These are phyloP conservation scores for Metallyticus violacea DNA, from an alignment of 2,888 invertebrate genomes.

Conservation along the genomic window DNA sequence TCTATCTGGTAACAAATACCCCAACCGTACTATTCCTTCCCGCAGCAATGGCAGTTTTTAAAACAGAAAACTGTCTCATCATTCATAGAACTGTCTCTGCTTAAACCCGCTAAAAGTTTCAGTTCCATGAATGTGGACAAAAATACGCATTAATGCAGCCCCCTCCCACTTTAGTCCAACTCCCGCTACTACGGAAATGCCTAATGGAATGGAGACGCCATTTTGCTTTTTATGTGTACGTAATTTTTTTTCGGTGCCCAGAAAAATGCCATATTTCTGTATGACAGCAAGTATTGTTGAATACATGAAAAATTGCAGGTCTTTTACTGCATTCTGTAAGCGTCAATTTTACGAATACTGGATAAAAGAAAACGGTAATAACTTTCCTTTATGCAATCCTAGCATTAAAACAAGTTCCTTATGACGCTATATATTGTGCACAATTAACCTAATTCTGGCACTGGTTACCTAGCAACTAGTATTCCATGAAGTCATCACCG, in stretches of 20 bases:
- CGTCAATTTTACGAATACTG: too few species aligned
- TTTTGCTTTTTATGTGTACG: too few species aligned
- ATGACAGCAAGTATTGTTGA: neutral
- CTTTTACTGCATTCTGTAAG: neutral
- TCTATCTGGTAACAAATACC: neutral
- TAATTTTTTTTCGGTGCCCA: neutral
- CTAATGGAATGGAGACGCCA: neutral
- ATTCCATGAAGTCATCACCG: too few species aligned
- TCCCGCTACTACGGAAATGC: neutral
- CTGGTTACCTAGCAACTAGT: too few species aligned
- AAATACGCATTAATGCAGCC: neutral
- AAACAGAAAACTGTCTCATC: conserved; percentile 4
- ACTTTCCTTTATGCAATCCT: too few species aligned
- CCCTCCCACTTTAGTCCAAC: neutral
- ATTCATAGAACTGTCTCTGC: neutral
- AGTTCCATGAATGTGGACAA: neutral
- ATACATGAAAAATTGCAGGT: neutral
- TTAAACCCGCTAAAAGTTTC: neutral
- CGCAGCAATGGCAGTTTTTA: neutral
- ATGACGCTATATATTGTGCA: too few species aligned
- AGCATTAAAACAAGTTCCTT: too few species aligned
- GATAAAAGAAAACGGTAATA: too few species aligned
- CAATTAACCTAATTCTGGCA: too few species aligned
- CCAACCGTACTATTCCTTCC: neutral
- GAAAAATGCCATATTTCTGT: neutral